A percentile compares a stretch with the other conserved stretches of the same genome.
Evolutionary conservation across 2,888 invertebrate species (phyloP).

Genomic region (Dicyrtoma fusca): DNA sequence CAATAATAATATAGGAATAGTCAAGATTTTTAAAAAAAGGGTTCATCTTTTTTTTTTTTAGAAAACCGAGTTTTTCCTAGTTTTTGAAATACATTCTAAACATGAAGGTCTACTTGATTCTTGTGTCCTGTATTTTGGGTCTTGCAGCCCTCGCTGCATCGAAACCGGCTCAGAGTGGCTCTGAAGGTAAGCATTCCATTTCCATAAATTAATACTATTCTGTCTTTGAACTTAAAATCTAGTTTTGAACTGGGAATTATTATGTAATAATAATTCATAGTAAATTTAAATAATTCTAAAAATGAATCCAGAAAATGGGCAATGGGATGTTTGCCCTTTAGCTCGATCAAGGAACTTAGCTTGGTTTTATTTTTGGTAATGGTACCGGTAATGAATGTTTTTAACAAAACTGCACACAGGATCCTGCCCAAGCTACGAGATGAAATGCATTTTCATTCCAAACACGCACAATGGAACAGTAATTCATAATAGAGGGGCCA

Average conservation of each 20-base stretch:
- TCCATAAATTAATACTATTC: no score
- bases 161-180: neutral
- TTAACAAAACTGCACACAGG: neutral
- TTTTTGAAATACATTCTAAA: neutral
- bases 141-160: neutral
- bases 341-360: no score
- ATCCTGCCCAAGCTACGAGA: conserved; percentile 17
- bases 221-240: no score
- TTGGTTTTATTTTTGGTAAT: no score
- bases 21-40: neutral
- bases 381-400: no score
- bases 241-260: no score
- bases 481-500: conserved; percentile 34
- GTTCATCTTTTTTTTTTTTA: neutral
- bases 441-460: conserved; percentile 22
- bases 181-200: neutral
- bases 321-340: no score
- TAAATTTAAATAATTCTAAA: no score
- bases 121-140: conserved; percentile 7
- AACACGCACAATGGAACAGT: conserved; percentile 18
- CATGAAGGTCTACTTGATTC: conserved; percentile 15
- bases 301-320: no score
- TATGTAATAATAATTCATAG: no score
- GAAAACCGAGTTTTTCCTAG: neutral
- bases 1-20: neutral